Percentiles rank a stretch among this genome's conserved stretches.
phyloP scores from a whole-genome alignment of 2,113 vertebrate species.

The Saimiri boliviensis region DNA sequence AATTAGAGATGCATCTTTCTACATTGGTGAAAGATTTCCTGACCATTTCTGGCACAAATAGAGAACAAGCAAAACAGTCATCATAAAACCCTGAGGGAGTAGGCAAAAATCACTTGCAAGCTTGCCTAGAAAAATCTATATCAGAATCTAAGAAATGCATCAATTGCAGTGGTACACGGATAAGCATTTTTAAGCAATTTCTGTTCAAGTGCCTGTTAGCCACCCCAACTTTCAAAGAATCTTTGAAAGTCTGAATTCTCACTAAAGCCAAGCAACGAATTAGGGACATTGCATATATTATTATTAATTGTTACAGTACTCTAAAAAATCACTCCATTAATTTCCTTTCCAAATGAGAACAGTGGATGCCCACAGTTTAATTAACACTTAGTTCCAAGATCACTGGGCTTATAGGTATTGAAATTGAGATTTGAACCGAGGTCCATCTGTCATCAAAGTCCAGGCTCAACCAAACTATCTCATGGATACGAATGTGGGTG shows the following conservation, averaged over 20 bases:
- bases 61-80: neutral
- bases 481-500: neutral
- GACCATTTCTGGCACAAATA: neutral
- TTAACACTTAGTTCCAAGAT: neutral
- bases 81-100: neutral
- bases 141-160: neutral
- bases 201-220: neutral
- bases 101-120: neutral
- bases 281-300: neutral
- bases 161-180: neutral
- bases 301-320: neutral
- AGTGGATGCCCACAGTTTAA: neutral
- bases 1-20: neutral
- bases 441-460: neutral
- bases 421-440: neutral
- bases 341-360: neutral
- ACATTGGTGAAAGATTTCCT: slow-evolving; percentile 31
- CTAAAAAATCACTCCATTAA: neutral
- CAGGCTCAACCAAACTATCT: neutral
- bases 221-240: neutral
- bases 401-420: neutral
- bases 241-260: neutral
- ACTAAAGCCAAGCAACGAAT: neutral
- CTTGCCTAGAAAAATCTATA: slow-evolving; percentile 26
- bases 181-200: neutral